Base-by-base conservation (phyloP, 2,888 invertebrate species). In the Agrotis ipsilon region DNA sequence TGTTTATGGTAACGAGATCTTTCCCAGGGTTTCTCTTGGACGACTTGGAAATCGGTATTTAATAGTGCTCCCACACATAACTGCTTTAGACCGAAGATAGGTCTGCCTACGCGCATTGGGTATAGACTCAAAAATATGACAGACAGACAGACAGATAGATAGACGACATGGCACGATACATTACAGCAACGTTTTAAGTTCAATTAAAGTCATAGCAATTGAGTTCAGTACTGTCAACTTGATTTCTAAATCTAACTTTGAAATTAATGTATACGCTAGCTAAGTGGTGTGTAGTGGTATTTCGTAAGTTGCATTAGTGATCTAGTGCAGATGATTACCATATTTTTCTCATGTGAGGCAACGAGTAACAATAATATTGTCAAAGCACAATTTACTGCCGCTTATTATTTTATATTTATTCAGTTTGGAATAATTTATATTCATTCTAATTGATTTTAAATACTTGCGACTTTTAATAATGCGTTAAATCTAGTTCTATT, bases 21-120 rank as follows among this genome's bases (percentile, higher is more conserved):
- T 80, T 80, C 80, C 46, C 80, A 80, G 75, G 75, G 60, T 82
- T 82, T 82, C 80, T 79, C 83, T 69, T 19, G 14, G 16, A 46
- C 61, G 39, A 57, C 71, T 64, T 61, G 74, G 65, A 79, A 78
- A 80, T 78, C 66, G 46, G 55, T 27, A 39, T 78, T 61, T 48
- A 81, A 71, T 64, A 45, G 24, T 51, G 52, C 66, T 61, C 78
- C 82, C 73, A 78, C 78, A 64, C 79, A 24, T 59, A 63, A 49
- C 62, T 32, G 45, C 62, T 52, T 43, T 13, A 19, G 49, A 19
- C 32, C 11, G 49, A 39, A 65, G 54, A 71, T 71, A 78, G 58
- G 45, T 67, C 59, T 66, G 49, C 62, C 73, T 59, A 78, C 66
- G 45, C 57, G 19, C 24, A 27, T 14, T 11, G 51, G 43, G 24